Conservation (phyloP, 2,888 invertebrate genomes). For the Aphidius colemani region DNA sequence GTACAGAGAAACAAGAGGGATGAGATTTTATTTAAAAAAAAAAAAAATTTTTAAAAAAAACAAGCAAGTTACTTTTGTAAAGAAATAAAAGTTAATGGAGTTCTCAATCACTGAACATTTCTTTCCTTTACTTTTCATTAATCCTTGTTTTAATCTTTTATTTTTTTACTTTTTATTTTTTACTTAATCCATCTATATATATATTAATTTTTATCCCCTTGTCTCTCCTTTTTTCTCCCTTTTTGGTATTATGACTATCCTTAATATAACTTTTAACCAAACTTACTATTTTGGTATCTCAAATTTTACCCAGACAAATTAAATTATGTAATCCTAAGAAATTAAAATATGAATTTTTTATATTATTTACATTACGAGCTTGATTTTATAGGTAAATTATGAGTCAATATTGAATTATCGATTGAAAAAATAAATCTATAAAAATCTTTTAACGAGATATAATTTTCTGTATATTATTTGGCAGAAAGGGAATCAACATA, state of each 20-base stretch:
- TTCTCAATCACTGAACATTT: constrained; percentile 47
- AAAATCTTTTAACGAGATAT: too few species aligned
- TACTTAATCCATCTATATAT: constrained; percentile 3
- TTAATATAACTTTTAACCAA: constrained; percentile 49
- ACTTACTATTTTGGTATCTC: constrained; percentile 53
- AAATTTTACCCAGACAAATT: neutral
- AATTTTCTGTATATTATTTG: too few species aligned
- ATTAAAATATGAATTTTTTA: too few species aligned
- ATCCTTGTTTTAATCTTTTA: constrained; percentile 17
- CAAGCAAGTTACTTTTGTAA: constrained; percentile 53
- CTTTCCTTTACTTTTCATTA: constrained; percentile 8
- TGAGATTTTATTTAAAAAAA: constrained; percentile 31
- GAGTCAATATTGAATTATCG: too few species aligned
- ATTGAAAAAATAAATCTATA: too few species aligned
- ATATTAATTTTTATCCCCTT: neutral
- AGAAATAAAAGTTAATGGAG: constrained; percentile 59
- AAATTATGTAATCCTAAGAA: too few species aligned
- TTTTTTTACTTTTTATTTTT: neutral
- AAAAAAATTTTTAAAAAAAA: too few species aligned
- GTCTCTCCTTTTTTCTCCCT: too few species aligned
- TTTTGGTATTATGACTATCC: constrained; percentile 15
- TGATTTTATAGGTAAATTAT: too few species aligned
- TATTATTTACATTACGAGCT: too few species aligned
- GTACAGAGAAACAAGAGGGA: constrained; percentile 26
- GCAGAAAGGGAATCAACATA: too few species aligned